Base-by-base conservation (phyloP, 2,888 invertebrate genomes). In the Villa cingulata region DNA sequence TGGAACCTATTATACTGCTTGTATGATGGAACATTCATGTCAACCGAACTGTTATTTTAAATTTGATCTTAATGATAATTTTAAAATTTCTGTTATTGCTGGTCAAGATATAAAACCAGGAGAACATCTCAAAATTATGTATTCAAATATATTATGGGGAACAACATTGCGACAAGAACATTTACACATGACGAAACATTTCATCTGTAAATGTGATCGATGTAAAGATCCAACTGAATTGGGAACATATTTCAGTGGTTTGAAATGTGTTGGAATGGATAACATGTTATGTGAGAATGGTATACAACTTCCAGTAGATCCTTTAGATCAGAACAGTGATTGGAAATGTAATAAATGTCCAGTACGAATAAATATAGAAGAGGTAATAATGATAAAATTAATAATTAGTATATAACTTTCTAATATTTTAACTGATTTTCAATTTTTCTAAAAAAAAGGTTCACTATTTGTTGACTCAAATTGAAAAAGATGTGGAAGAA, bases 121-220 rank as follows among this genome's bases (percentile, higher is more conserved):
- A 0, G 77, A 81, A 37, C 83, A 87, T 60, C 73, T 91, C 32
- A 77, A 80, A 10, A 89, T 89, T 2, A 86, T 84, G 76, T 91
- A 90, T 58, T 87, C 88, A 6, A 88, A 90, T 60, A 85, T 86
- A 12, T 66, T 91, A 50, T 90, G 90, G 90, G 84, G 87, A 2
- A 89, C 89, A 0, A 81, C 82, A 62, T 80, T 82, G 36, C 74
- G 90, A 54, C 75, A 84, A 51, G 83, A 85, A 55, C 88, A 89
- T 69, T 70, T 89, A 19, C 72, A 74, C 54, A 77, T 82, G 50
- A 83, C 85, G 0, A 89, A 89, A 67, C 86, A 86, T 61, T 89
- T 89, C 56, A 64, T 72, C 1, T 89, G 89, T 54, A 70, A 70
- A 55, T 89, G 89, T 62, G 62, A 70, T 45, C 75, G 89, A 53